Evolutionary conservation across 2,888 invertebrate species (phyloP).

Genomic region (Nebria salina): DNA sequence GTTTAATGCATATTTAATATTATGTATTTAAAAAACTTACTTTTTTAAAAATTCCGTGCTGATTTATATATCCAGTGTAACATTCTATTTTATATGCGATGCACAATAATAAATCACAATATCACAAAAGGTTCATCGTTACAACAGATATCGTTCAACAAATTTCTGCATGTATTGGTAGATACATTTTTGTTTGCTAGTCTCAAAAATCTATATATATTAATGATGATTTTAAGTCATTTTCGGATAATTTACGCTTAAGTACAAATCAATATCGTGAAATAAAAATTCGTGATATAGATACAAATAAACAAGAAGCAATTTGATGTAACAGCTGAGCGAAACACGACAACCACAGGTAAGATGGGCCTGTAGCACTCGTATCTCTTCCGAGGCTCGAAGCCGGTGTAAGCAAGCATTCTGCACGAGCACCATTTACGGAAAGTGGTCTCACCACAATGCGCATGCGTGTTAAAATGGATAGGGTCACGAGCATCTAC

Average conservation of each 20-base stretch:
- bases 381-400: not conserved
- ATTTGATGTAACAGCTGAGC: constrained; percentile 7
- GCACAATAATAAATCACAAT: constrained; percentile 35
- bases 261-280: not conserved
- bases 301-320: not conserved
- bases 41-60: constrained; percentile 42
- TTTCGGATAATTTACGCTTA: not conserved
- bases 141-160: constrained; percentile 5
- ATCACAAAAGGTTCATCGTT: constrained; percentile 23
- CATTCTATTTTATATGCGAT: constrained; percentile 42
- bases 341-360: not conserved
- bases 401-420: not conserved
- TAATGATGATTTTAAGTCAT: not conserved
- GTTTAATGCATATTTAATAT: too few relatives aligned
- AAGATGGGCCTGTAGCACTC: constrained; percentile 4
- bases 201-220: not conserved
- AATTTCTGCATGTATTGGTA: not conserved
- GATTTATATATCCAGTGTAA: constrained; percentile 41
- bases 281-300: not conserved
- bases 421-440: constrained; percentile 25
- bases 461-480: constrained; percentile 26
- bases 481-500: constrained; percentile 38
- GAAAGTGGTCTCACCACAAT: constrained; percentile 14
- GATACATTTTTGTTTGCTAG: not conserved
- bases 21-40: constrained; percentile 26